phyloP scores from a whole-genome alignment of 2,113 vertebrate species.

The Thomomys bottae region DNA sequence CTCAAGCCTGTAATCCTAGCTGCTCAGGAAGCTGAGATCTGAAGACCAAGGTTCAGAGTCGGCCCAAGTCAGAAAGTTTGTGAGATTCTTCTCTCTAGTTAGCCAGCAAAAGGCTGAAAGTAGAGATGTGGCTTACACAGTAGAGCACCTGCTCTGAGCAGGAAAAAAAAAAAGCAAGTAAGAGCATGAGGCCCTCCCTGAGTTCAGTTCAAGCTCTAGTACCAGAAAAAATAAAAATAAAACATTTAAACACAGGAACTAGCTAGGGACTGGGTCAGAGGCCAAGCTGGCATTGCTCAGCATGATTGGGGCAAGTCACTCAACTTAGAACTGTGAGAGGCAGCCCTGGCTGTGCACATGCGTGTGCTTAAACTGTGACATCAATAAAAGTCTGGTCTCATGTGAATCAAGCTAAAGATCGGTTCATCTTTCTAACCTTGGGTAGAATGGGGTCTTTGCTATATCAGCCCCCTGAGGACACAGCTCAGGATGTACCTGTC shows the following conservation, averaged over 20 bases:
- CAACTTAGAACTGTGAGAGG: accelerated
- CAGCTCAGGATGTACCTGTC: accelerated
- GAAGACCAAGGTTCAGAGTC: no score
- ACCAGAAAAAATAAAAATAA: no score
- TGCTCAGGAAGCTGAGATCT: no score
- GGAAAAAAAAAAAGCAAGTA: no score
- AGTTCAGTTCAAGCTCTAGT: no score
- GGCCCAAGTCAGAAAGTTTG: no score
- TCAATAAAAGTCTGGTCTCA: accelerated
- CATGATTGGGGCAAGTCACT: not conserved
- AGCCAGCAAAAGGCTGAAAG: no score
- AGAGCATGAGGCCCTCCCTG: no score
- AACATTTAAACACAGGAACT: not conserved
- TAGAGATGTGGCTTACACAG: no score
- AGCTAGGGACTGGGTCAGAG: not conserved
- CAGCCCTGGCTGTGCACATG: accelerated
- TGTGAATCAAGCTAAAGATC: accelerated
- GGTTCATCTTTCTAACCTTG: accelerated
- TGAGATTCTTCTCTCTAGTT: no score
- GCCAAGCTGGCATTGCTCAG: not conserved
- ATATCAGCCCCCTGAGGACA: accelerated
- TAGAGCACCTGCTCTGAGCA: no score
- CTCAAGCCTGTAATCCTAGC: no score
- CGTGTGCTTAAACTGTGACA: accelerated
- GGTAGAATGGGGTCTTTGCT: accelerated